Evolutionary conservation across 2,888 invertebrate species (phyloP), one percentile per base, ranked within the genome.

Genomic region (Zygogramma bicolorata): DNA sequence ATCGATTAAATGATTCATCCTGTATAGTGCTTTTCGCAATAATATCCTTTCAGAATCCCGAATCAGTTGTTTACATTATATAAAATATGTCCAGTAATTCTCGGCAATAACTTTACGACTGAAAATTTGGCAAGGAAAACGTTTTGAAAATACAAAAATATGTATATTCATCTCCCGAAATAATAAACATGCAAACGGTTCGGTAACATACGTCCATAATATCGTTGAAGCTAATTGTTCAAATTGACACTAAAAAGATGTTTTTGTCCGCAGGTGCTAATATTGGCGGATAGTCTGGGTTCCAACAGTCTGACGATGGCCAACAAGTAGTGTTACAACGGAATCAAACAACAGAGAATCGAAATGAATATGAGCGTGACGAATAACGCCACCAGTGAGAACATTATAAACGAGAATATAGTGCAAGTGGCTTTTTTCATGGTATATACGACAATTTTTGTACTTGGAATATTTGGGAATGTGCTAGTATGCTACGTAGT

Each of bases 401-500:
- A 84, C 73, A 82, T 93, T 46, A 92, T 93, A 71, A 90, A 92
- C 75, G 89, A 92, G 75, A 89, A 90, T 75, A 86, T 90, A 0
- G 92, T 95, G 3, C 94, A 95, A 88, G 90, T 92, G 10, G 87
- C 93, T 60, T 95, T 95, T 84, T 93, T 92, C 81, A 88, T 93
- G 70, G 88, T 96, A 73, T 98, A 98, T 87, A 91, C 93, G 6
- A 89, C 92, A 13, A 95, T 98, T 76, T 99, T 98, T 85, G 90
- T 95, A 0, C 89, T 97, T 53, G 99, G 99, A 2, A 89, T 97
- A 0, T 92, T 94, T 80, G 98, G 98, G 0, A 98, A 98, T 86
- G 90, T 93, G 0, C 88, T 99, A 18, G 98, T 99, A 22, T 97
- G 97, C 83, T 98, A 94, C 84, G 97, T 99, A 15, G 98, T 99